Base-by-base conservation (phyloP, 2,888 invertebrate species). In the Eilema griseolum region DNA sequence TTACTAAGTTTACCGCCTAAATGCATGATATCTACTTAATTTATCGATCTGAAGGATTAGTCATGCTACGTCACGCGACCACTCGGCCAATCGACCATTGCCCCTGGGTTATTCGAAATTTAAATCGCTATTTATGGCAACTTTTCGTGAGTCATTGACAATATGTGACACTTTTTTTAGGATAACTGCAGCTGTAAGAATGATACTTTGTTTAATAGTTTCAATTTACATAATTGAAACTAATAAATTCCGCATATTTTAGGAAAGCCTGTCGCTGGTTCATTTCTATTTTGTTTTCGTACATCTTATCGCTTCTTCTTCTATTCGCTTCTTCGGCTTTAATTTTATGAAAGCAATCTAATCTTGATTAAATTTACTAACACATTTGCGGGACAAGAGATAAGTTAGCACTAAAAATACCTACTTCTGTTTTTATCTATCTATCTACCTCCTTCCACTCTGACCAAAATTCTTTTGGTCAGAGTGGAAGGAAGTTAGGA, bases 261-360 rank as follows among this genome's bases (percentile, higher is more conserved):
- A 33, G 11, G 8, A 33, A 10, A 10, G 33, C 33, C 33, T 33
- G 33, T 33, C 8, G 11, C 8, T 1, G 33, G 33, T 10, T 33
- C 1, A 10, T 8, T 33, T 33, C 8, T 10, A 11, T 56, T 56
- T 56, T 56, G 3, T 10, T 56, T 23, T 24, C 23, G 11, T 59
- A 33, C 33, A 26, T 24, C 26, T 62, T 46, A 63, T 63, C 26
- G 26, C 7, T n/a, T n/a, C n/a, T n/a, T n/a, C n/a, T n/a, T n/a
- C n/a, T n/a, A n/a, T n/a, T n/a, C n/a, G n/a, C n/a, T n/a, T n/a
- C n/a, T n/a, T n/a, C 1, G 37, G 16, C 11, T 46, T 46, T 46
- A 37, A 61, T 61, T 61, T 63, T 24, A 57, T 28, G n/a, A 23
- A 57, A 33, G 41, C 57, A 68, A 68, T 68, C 68, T 68, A 63